Conservation (phyloP, 2,113 vertebrate genomes). For the Coturnix japonica region DNA sequence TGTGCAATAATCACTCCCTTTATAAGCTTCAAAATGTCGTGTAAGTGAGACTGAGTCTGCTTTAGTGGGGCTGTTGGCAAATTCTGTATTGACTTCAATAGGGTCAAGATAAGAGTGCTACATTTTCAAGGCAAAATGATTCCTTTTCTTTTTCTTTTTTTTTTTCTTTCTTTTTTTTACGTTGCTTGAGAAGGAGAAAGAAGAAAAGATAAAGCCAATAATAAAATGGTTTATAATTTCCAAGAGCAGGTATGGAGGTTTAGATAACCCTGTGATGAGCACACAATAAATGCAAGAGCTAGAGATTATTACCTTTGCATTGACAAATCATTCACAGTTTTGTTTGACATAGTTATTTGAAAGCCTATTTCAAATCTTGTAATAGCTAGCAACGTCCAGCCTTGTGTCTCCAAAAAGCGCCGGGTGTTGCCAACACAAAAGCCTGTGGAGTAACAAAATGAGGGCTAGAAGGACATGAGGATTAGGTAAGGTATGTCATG, state of each 20-base stretch:
- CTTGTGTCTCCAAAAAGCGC: neutral
- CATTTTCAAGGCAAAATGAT: neutral
- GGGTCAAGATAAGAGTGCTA: neutral
- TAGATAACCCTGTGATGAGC: conserved; percentile 50
- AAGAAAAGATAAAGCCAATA: conserved; percentile 52
- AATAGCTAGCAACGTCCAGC: neutral
- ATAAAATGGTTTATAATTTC: conserved; percentile 71
- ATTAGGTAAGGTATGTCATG: neutral
- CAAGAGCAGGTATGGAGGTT: conserved; percentile 5
- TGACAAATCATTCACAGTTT: conserved; percentile 60
- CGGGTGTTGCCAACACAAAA: neutral
- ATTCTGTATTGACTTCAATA: neutral
- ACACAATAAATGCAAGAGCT: neutral
- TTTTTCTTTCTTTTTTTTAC: neutral
- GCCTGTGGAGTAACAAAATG: neutral
- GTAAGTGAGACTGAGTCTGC: neutral
- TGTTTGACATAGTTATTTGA: conserved; percentile 51
- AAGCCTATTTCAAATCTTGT: neutral
- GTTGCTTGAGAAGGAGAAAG: conserved; percentile 38
- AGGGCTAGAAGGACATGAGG: neutral
- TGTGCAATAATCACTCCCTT: neutral
- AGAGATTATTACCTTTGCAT: conserved; percentile 52
- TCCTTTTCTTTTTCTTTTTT: neutral
- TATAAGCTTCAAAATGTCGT: neutral
- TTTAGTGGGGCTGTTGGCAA: neutral